Conservation (phyloP, 2,113 vertebrate species). For the Brevimyrus niger region DNA sequence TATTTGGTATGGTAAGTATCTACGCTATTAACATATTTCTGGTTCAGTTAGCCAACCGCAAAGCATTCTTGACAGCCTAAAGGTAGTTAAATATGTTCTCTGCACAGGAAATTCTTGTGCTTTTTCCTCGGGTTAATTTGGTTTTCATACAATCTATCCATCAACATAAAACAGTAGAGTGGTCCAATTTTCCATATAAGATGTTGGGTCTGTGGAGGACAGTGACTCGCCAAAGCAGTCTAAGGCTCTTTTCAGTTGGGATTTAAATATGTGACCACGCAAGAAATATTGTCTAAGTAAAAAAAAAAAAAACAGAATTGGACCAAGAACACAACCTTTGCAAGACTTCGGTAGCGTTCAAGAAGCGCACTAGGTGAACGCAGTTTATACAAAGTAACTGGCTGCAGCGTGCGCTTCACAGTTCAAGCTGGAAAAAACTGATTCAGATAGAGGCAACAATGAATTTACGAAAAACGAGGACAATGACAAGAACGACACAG, state of each 20-base stretch:
- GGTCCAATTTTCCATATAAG: conserved; percentile 64
- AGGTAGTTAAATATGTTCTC: conserved; percentile 94
- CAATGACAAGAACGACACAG: neutral
- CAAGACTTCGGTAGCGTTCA: neutral
- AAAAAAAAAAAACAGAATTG: neutral
- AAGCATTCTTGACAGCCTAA: conserved; percentile 95
- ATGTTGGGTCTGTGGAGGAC: conserved; percentile 47
- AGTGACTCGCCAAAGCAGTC: conserved; percentile 34
- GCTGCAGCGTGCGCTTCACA: neutral
- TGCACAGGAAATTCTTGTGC: conserved; percentile 84
- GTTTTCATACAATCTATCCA: conserved; percentile 86
- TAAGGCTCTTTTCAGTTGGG: conserved; percentile 41
- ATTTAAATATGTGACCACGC: conserved; percentile 58
- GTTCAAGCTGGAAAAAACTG: neutral
- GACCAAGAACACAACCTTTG: neutral
- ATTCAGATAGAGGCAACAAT: neutral
- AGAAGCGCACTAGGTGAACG: neutral
- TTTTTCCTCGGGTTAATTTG: conserved; percentile 64
- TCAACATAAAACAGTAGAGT: conserved; percentile 58
- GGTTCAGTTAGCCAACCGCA: conserved; percentile 79
- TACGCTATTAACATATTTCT: conserved; percentile 98
- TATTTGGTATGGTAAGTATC: conserved; percentile 99
- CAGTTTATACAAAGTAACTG: neutral
- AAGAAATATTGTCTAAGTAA: conserved; percentile 35
- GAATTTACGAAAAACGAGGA: neutral